phyloP scores from a whole-genome alignment of 2,113 vertebrate genomes.

The Nothobranchius kuhntae region DNA sequence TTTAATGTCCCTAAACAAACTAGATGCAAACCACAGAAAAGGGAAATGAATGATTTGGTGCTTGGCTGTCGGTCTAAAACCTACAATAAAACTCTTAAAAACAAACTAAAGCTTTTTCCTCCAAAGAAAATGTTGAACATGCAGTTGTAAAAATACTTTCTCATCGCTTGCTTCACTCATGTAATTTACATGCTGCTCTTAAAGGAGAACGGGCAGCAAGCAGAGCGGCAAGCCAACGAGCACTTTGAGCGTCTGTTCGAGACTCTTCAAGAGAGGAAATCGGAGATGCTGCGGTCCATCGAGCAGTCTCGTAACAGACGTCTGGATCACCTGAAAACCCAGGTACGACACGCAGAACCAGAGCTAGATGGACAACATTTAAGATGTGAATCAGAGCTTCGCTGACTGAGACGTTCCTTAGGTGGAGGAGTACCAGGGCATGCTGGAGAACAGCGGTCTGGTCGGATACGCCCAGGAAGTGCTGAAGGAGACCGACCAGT shows the following conservation, averaged over 20 bases:
- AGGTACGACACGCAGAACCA: slow-evolving; percentile 58
- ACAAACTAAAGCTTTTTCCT: no score
- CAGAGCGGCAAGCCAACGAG: slow-evolving; percentile 83
- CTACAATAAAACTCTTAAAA: no score
- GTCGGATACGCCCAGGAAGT: slow-evolving; percentile 98
- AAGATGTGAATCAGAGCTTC: neutral
- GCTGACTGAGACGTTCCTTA: slow-evolving; percentile 3
- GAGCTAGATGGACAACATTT: neutral
- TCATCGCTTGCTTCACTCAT: no score
- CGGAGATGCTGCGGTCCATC: slow-evolving; percentile 86
- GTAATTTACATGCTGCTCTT: neutral
- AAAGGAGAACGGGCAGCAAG: slow-evolving; percentile 90
- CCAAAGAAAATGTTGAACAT: no score
- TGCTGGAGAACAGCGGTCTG: slow-evolving; percentile 94
- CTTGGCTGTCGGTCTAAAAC: no score
- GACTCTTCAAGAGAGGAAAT: slow-evolving; percentile 88
- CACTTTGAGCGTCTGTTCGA: slow-evolving; percentile 90
- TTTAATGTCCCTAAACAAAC: slow-evolving; percentile 39
- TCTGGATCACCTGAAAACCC: slow-evolving; percentile 84
- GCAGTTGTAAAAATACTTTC: no score
- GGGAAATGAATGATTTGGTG: slow-evolving; percentile 26
- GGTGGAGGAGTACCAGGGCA: slow-evolving; percentile 95
- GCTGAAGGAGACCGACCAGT: slow-evolving; percentile 95
- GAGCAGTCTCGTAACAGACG: slow-evolving; percentile 84
- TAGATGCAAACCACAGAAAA: slow-evolving; percentile 42